Evolutionary conservation across 2,113 vertebrate genomes (phyloP).

Genomic region (Mola mola): DNA sequence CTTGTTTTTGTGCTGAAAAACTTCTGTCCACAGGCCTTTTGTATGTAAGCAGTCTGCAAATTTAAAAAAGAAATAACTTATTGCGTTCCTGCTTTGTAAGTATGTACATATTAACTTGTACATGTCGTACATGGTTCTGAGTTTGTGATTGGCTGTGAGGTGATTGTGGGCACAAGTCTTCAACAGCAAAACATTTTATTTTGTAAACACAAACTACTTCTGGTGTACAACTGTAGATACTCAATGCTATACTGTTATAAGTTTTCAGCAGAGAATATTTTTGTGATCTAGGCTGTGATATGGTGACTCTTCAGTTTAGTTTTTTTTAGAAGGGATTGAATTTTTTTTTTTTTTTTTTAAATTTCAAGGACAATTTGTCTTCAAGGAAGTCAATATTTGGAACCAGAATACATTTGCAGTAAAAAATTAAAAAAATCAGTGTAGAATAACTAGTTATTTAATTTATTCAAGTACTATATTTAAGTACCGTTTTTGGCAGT

Average conservation of each 20-base stretch:
- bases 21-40: slow-evolving; percentile 42
- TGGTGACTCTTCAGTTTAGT: slow-evolving; percentile 19
- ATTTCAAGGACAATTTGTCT: not conserved
- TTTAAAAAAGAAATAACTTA: slow-evolving; percentile 81
- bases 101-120: slow-evolving; percentile 73
- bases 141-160: slow-evolving; percentile 42
- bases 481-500: no score
- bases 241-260: slow-evolving; percentile 38
- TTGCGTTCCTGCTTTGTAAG: slow-evolving; percentile 74
- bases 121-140: slow-evolving; percentile 44
- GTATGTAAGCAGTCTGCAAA: slow-evolving; percentile 51
- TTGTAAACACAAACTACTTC: slow-evolving; percentile 39
- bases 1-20: slow-evolving; percentile 47
- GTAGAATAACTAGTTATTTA: not conserved
- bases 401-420: not conserved
- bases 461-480: not conserved
- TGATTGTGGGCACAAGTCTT: slow-evolving; percentile 47
- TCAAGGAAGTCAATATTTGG: not conserved
- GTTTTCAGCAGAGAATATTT: slow-evolving; percentile 52
- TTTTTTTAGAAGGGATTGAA: not conserved
- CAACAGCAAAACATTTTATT: slow-evolving; percentile 13
- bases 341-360: slow-evolving; percentile 32
- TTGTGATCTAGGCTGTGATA: slow-evolving; percentile 52
- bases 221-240: slow-evolving; percentile 24
- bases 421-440: no score